Base-by-base conservation (phyloP, 2,797 vertebrate genomes). In the Muscicapa comitata region DNA sequence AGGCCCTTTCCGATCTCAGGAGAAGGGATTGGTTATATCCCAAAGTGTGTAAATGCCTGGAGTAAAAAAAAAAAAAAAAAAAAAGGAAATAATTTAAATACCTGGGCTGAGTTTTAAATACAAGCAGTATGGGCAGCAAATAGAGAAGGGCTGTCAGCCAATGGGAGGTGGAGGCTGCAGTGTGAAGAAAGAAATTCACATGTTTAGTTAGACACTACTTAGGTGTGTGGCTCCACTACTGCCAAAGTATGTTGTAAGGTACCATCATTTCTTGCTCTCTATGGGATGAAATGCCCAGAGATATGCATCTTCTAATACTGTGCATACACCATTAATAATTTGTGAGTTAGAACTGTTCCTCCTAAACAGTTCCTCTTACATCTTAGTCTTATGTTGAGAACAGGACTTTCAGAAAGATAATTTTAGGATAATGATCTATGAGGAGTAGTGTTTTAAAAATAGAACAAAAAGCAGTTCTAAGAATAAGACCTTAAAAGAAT, bases 401-500 rank as follows among this genome's bases (percentile, higher is more conserved):
- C 29, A 81, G 73, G 87, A 90, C 58, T 93, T 91, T 70, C 33
- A 47, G 85, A 83, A 94, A 31, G 66, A 91, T 91, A 77, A 88
- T 95, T 94, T 86, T 29, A 65, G 72, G 54, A 65, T 83, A 86
- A 81, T 90, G 82, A 84, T 78, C 72, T 91, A 26, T 72, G 90
- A 86, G 43, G 29, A 92, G 40, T 7, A 1, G 7, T 71, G 28
- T 66, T 91, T 86, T 90, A 94, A 93, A 96, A 95, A 93, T 75
- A 93, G 94, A 93, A 88, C 76, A 80, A 83, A 83, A 94, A 88
- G 26, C 58, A 54, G 38, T 62, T 94, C 82, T 45, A 78, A 83
- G 55, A 95, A 90, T 75, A 92, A 91, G 91, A 85, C 18, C 43
- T 89, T 89, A 40, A 68, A 85, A 80, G 31, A 89, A 81, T 90